Conservation (phyloP, 2,888 invertebrate genomes). For the Trachelus stipa region DNA sequence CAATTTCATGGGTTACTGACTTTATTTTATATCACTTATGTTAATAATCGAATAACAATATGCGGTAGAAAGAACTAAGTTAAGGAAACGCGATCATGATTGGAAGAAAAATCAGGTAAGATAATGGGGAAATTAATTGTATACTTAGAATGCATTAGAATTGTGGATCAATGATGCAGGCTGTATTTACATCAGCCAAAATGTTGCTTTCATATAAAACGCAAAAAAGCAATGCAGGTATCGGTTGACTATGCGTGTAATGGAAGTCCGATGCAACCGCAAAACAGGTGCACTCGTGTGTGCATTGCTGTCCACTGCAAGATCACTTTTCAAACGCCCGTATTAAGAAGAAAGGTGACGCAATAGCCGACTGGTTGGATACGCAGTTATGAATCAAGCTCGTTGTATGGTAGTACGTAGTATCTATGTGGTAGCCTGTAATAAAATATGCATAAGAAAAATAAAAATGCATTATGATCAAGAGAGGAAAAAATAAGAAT, state of each 20-base stretch:
- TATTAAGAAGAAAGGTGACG: background rate
- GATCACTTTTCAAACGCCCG: slow-evolving; percentile 22
- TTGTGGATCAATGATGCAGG: background rate
- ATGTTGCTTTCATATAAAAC: background rate
- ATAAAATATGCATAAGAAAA: background rate
- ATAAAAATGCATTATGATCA: background rate
- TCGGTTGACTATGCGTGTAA: slow-evolving; percentile 9
- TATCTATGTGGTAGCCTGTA: background rate
- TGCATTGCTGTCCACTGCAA: slow-evolving; percentile 1
- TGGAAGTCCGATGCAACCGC: slow-evolving; percentile 19
- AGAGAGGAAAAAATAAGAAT: background rate
- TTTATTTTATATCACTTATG: background rate
- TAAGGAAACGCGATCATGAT: background rate
- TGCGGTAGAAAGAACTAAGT: background rate
- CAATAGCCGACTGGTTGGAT: background rate
- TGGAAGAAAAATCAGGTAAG: background rate
- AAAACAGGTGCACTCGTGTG: slow-evolving; percentile 25
- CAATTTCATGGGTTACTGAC: background rate
- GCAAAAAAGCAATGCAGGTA: slow-evolving; percentile 21
- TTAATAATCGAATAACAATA: background rate
- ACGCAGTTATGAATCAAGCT: background rate
- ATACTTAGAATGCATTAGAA: background rate
- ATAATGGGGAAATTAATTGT: background rate
- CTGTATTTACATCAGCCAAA: background rate
- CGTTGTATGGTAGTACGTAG: background rate